phyloP scores from a whole-genome alignment of 2,888 invertebrate genomes.

The Tetramorium bicarinatum region DNA sequence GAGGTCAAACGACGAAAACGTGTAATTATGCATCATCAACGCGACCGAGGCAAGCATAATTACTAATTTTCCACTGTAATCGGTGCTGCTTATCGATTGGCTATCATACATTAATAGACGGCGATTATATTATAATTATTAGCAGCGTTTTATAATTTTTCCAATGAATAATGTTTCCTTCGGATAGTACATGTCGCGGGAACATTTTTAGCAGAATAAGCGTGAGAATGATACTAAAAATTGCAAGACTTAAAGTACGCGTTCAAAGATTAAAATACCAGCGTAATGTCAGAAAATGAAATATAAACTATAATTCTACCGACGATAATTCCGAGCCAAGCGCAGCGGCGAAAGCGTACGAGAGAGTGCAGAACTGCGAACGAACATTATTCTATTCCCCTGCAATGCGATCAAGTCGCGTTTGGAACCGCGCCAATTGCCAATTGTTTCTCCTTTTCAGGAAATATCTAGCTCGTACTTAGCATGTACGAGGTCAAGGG shows the following conservation, averaged over 20 bases:
- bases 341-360: background rate
- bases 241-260: background rate
- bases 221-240: background rate
- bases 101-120: background rate
- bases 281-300: background rate
- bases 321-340: background rate
- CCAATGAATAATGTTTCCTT: background rate
- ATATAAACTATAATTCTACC: background rate
- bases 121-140: slow-evolving; percentile 41
- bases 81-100: slow-evolving; percentile 7
- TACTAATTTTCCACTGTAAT: slow-evolving; percentile 32
- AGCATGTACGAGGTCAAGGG: slow-evolving; percentile 73
- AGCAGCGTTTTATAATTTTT: slow-evolving; percentile 8
- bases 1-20: slow-evolving; percentile 10
- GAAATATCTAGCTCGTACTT: slow-evolving; percentile 65
- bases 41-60: slow-evolving; percentile 4
- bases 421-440: slow-evolving; percentile 29
- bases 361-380: background rate
- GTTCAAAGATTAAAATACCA: background rate
- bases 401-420: slow-evolving; percentile 15
- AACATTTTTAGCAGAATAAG: background rate
- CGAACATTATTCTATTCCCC: slow-evolving; percentile 54
- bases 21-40: slow-evolving; percentile 42
- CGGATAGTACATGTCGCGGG: background rate
- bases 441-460: slow-evolving; percentile 74